These are phyloP conservation scores for Ceriagrion tenellum DNA, from an alignment of 2,888 invertebrate genomes.

Conservation along the genomic window DNA sequence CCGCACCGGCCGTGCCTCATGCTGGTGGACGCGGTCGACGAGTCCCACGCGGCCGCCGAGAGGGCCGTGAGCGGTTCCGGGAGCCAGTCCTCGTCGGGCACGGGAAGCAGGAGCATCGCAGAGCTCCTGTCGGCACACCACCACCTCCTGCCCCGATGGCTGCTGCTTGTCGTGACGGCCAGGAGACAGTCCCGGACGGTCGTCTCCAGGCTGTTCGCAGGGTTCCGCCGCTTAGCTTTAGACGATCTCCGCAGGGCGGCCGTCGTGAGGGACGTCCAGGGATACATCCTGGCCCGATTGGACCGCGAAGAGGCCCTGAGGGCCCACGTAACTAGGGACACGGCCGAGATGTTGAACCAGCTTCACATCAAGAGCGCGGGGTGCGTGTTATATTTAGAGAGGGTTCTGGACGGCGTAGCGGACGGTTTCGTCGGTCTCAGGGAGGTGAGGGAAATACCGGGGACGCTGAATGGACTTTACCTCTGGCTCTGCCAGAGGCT, in stretches of 20 bases:
- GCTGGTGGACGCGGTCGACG: slow-evolving; percentile 95
- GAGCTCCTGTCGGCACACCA: slow-evolving; percentile 93
- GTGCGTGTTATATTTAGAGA: slow-evolving; percentile 91
- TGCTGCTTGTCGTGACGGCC: slow-evolving; percentile 93
- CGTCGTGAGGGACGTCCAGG: slow-evolving; percentile 96
- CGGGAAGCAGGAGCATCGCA: slow-evolving; percentile 84
- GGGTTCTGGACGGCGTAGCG: slow-evolving; percentile 94
- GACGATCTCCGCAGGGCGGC: slow-evolving; percentile 94
- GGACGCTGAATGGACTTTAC: slow-evolving; percentile 96
- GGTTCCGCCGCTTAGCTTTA: slow-evolving; percentile 94
- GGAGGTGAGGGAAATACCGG: slow-evolving; percentile 95
- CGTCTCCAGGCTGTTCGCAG: slow-evolving; percentile 84
- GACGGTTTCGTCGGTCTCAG: slow-evolving; percentile 95
- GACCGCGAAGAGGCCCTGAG: slow-evolving; percentile 93
- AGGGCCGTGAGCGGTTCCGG: slow-evolving; percentile 65
- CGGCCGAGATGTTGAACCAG: slow-evolving; percentile 96
- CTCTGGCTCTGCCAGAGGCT: slow-evolving; percentile 96
- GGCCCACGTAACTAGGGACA: slow-evolving; percentile 93
- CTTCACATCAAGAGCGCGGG: slow-evolving; percentile 98
- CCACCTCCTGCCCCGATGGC: slow-evolving; percentile 95
- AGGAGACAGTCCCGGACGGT: slow-evolving; percentile 74
- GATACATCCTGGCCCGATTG: slow-evolving; percentile 93
- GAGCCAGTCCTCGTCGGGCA: slow-evolving; percentile 70
- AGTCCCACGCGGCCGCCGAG: slow-evolving; percentile 79
- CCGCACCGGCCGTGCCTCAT: slow-evolving; percentile 89